These are phyloP conservation scores for Cataglyphis albicans DNA, from an alignment of 2,888 invertebrate species.

Conservation along the genomic window DNA sequence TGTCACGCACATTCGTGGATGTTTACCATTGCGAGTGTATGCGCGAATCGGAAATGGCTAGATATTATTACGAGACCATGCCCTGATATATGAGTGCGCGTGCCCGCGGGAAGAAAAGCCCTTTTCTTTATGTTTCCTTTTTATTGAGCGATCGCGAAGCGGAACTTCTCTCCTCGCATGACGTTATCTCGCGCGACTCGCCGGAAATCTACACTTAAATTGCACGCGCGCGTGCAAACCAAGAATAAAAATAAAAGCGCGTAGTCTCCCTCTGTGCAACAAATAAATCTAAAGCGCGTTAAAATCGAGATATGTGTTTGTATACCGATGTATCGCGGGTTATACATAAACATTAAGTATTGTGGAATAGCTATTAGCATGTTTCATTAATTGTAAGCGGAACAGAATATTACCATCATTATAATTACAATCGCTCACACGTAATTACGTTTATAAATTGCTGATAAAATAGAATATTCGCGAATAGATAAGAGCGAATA, in stretches of 20 bases:
- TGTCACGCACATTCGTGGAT: conserved; percentile 25
- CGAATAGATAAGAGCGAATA: neutral
- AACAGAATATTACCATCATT: conserved; percentile 16
- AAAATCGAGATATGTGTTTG: conserved; percentile 22
- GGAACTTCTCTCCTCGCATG: conserved; percentile 37
- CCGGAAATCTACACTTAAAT: conserved; percentile 71
- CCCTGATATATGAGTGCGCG: conserved; percentile 66
- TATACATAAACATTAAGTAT: conserved; percentile 41
- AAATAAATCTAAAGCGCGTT: conserved; percentile 47
- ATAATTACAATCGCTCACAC: neutral
- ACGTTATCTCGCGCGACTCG: conserved; percentile 56
- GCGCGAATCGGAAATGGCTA: conserved; percentile 70
- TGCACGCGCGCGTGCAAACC: conserved; percentile 61
- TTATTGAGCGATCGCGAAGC: conserved; percentile 55
- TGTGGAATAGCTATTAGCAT: neutral
- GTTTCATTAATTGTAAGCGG: conserved; percentile 8
- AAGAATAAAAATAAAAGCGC: conserved; percentile 58
- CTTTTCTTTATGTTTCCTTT: conserved; percentile 58
- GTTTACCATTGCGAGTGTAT: conserved; percentile 61
- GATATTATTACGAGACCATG: conserved; percentile 72
- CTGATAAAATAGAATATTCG: neutral
- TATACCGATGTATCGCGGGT: conserved; percentile 27
- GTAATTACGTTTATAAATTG: conserved; percentile 7
- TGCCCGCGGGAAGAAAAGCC: conserved; percentile 41
- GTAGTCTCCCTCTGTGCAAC: conserved; percentile 22